These are phyloP conservation scores for Neodiprion lecontei DNA, from an alignment of 1,140 invertebrate species.

Conservation along the genomic window DNA sequence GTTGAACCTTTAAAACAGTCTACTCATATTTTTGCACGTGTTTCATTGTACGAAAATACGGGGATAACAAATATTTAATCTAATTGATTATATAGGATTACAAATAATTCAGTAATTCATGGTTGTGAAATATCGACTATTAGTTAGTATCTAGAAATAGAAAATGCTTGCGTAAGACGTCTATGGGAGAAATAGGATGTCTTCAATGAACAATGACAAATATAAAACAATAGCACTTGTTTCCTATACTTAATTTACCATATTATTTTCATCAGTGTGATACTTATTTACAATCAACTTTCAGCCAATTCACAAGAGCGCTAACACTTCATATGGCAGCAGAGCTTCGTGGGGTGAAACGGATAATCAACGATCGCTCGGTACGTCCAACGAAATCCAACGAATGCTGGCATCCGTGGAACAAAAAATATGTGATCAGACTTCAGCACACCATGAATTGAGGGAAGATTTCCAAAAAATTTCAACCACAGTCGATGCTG, in stretches of 20 bases:
- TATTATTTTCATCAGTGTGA: neutral
- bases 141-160: neutral
- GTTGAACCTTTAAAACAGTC: neutral
- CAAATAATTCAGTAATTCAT: neutral
- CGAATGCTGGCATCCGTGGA: too few species aligned
- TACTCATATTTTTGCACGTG: neutral
- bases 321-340: neutral
- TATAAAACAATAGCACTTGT: too few species aligned
- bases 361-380: neutral
- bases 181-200: neutral
- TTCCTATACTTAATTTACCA: neutral
- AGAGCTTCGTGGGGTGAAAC: neutral
- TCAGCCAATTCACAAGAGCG: neutral
- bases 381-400: too few species aligned
- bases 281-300: neutral
- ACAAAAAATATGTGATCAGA: too few species aligned
- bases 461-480: too few species aligned
- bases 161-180: neutral
- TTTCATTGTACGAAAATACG: neutral
- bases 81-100: neutral
- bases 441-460: too few species aligned
- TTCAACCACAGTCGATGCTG: too few species aligned
- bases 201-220: too few species aligned
- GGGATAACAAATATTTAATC: neutral
- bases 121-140: too few species aligned